These are phyloP conservation scores for Meiosimyza decipiens DNA, from an alignment of 2,888 invertebrate genomes.

Conservation along the genomic window DNA sequence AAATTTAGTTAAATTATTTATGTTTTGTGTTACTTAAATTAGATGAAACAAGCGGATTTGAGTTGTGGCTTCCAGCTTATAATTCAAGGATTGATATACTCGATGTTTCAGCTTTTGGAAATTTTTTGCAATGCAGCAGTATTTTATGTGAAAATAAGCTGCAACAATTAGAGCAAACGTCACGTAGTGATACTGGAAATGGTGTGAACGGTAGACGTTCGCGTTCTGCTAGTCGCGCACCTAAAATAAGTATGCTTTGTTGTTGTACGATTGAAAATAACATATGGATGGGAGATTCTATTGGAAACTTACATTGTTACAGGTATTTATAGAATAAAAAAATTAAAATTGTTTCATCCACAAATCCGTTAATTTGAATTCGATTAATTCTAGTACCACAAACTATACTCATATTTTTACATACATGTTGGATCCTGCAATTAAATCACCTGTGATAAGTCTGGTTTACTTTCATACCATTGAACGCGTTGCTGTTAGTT, in stretches of 20 bases:
- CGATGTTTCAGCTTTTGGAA: conserved; percentile 69
- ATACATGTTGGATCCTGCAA: conserved; percentile 76
- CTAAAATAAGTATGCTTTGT: conserved; percentile 63
- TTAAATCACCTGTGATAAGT: conserved; percentile 75
- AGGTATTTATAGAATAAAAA: conserved; percentile 67
- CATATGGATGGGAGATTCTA: conserved; percentile 91
- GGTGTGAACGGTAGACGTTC: conserved; percentile 7
- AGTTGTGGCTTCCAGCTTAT: conserved; percentile 81
- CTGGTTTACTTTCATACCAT: conserved; percentile 75
- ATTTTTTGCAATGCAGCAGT: conserved; percentile 73
- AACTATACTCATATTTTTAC: conserved; percentile 73
- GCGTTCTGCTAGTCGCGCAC: conserved; percentile 54
- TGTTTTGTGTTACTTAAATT: background rate
- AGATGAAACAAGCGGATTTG: conserved; percentile 73
- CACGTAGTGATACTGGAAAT: conserved; percentile 17
- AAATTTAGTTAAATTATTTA: background rate
- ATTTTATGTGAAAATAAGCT: conserved; percentile 60
- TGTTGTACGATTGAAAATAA: conserved; percentile 78
- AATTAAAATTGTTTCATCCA: background rate
- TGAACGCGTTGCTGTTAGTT: conserved; percentile 82
- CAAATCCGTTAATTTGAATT: background rate
- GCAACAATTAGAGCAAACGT: conserved; percentile 50
- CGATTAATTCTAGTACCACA: conserved; percentile 64
- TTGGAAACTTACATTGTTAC: conserved; percentile 87
- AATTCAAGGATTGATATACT: conserved; percentile 76